Base-by-base conservation (phyloP, 2,797 vertebrate species). In the Myotis findleyi region DNA sequence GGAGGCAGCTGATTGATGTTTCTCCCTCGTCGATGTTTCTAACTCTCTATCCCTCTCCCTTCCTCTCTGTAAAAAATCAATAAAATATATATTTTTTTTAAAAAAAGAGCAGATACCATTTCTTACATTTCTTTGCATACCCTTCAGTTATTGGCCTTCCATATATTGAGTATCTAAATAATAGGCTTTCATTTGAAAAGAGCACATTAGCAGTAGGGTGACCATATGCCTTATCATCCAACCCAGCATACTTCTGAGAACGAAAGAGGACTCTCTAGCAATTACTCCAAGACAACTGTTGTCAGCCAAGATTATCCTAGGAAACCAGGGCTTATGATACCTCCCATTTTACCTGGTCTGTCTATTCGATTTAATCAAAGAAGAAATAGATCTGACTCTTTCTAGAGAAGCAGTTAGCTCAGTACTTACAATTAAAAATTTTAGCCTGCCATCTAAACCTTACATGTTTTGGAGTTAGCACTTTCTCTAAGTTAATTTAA, bases 401-500 rank as follows among this genome's bases (percentile, higher is more conserved):
- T 64, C 30, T 38, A 77, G 49, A 89, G 59, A 83, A 68, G 30
- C 69, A 91, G n/a, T 91, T 93, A 81, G 47, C 53, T 76, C 62
- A 86, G 1, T 83, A 84, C 47, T 83, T 89, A 92, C 33, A 94
- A 71, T 75, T 51, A 53, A 90, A 87, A 69, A 14, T n/a, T 79
- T 87, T 62, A 72, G 49, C 20, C 49, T 85, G 21, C 38, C 14
- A 51, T 49, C 68, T 79, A 87, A 93, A 85, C 47, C 44, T 71
- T 76, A 12, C 3, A 20, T 81, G 0, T 51, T 18, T 89, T 66
- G 16, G 10, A 75, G 21, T 85, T 85, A 57, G 69, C 87, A 86
- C 73, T 93, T 47, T 73, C 33, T 93, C 36, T 88, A 92, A 87
- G 49, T 93, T 66, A 89, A 72, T 41, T 23, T 66, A 93, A 96